Evolutionary conservation across 2,113 vertebrate genomes (phyloP).

Genomic region (Oxyura jamaicensis): DNA sequence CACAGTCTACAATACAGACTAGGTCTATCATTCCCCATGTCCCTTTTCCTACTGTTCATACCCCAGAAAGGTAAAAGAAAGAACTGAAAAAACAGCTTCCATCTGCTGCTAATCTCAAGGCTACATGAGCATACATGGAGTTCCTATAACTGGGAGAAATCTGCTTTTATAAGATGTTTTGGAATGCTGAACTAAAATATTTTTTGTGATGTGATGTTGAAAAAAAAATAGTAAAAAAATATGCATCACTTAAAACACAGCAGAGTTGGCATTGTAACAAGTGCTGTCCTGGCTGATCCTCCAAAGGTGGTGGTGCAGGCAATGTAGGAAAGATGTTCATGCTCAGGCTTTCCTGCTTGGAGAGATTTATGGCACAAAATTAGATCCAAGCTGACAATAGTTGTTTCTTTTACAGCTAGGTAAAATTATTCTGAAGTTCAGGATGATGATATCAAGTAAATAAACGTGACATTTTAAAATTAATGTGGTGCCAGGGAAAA

Average conservation of each 20-base stretch:
- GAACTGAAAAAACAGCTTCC: neutral
- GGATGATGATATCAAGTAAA: neutral
- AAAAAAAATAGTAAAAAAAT: neutral
- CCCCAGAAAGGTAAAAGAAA: neutral
- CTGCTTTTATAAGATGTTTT: neutral
- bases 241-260: neutral
- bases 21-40: neutral
- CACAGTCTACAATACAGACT: neutral
- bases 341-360: neutral
- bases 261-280: neutral
- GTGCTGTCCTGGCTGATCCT: fast-evolving
- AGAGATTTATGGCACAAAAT: neutral
- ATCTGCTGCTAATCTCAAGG: neutral
- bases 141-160: neutral
- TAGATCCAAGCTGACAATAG: neutral
- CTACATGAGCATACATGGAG: neutral
- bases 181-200: neutral
- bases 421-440: neutral
- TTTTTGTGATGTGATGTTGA: neutral
- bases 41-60: neutral
- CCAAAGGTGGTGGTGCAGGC: neutral
- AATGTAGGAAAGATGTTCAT: neutral
- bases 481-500: neutral
- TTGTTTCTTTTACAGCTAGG: neutral
- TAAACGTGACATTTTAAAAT: neutral